Evolutionary conservation across 2,113 vertebrate species (phyloP).

Genomic region (Nestor notabilis): DNA sequence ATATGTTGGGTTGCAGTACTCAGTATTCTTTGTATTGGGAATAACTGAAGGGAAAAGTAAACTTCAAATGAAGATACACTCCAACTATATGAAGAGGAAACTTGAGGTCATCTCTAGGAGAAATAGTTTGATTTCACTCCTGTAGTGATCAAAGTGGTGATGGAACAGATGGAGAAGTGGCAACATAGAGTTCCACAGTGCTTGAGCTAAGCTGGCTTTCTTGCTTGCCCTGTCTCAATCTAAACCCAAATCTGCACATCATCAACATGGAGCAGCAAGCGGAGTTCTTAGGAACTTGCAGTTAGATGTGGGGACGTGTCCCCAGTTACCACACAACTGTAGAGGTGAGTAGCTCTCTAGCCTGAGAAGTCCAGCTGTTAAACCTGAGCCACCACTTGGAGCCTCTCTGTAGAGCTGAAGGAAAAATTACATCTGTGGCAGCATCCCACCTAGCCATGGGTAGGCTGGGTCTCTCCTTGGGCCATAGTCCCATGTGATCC

Average conservation of each 20-base stretch:
- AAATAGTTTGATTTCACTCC: neutral
- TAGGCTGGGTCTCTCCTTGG: neutral
- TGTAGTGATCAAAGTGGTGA: neutral
- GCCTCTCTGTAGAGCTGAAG: neutral
- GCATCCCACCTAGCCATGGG: too few relatives aligned
- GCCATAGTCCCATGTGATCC: fast-evolving
- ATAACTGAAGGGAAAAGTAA: neutral
- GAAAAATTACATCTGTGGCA: neutral
- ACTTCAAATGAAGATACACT: neutral
- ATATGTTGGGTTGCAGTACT: neutral
- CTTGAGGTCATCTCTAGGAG: neutral
- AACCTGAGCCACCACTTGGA: neutral
- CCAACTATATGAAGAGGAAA: neutral
- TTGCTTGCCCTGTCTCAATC: neutral
- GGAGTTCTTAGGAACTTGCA: neutral
- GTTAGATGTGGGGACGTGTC: neutral
- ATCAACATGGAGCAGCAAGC: neutral
- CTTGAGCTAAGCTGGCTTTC: neutral
- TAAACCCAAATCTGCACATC: neutral
- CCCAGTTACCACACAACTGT: too few relatives aligned
- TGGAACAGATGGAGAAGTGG: neutral
- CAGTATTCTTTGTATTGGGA: neutral
- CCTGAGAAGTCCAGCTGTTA: neutral
- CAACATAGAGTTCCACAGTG: neutral
- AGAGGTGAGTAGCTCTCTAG: neutral